These are phyloP conservation scores for Megastigmus dorsalis DNA, from an alignment of 2,888 invertebrate species.

Conservation along the genomic window DNA sequence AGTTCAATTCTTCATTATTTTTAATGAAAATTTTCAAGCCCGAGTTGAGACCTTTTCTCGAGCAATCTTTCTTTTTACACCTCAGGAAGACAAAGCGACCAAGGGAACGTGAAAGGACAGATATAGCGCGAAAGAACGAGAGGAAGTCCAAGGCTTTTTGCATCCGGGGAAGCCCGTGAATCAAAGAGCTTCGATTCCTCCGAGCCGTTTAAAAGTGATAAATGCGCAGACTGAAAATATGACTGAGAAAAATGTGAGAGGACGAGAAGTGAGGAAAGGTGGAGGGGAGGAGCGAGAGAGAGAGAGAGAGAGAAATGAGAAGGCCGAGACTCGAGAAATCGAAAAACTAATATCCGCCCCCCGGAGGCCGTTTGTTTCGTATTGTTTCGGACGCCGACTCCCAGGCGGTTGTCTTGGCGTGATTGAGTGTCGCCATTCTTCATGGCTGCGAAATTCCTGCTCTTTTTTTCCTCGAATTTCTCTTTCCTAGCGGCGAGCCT, in stretches of 20 bases:
- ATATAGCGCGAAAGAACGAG: background rate
- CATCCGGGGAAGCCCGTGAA: conserved; percentile 58
- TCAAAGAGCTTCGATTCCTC: conserved; percentile 59
- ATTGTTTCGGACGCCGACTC: conserved; percentile 71
- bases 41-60: background rate
- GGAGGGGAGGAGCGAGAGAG: conserved; percentile 51
- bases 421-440: conserved; percentile 74
- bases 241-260: conserved; percentile 71
- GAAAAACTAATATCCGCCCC: conserved; percentile 74
- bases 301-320: conserved; percentile 36
- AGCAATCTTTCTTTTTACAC: background rate
- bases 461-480: background rate
- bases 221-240: conserved; percentile 71
- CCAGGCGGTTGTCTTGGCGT: conserved; percentile 70
- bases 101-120: too few relatives aligned
- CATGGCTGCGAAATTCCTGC: conserved; percentile 59
- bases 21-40: conserved; percentile 9
- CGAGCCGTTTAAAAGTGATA: conserved; percentile 68
- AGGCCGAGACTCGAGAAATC: conserved; percentile 65
- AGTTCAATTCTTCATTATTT: background rate
- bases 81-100: background rate
- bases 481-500: background rate
- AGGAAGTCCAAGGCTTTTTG: conserved; percentile 58
- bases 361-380: conserved; percentile 73
- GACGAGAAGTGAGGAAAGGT: too few relatives aligned